Conservation (phyloP, 2,888 invertebrate genomes). For the Dryobotodes eremita region DNA sequence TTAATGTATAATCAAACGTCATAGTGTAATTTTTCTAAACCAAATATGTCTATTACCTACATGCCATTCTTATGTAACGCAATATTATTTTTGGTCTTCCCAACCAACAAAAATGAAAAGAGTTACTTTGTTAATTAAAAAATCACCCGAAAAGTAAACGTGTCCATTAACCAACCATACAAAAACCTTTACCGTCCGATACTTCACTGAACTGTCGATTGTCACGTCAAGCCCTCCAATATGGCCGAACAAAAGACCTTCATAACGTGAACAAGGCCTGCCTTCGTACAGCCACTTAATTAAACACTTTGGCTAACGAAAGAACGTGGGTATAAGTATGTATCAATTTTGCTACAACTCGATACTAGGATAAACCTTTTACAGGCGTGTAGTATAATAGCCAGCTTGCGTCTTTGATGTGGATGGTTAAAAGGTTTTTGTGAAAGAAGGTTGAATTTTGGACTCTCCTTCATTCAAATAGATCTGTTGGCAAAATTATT, state of each 20-base stretch:
- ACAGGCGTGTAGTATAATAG: background rate
- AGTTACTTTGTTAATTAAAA: background rate
- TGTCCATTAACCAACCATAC: constrained; percentile 36
- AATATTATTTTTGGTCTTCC: background rate
- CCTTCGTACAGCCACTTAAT: constrained; percentile 48
- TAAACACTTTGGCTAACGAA: constrained; percentile 52
- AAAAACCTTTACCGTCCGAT: constrained; percentile 22
- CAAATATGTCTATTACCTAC: background rate
- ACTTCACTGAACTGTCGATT: constrained; percentile 4
- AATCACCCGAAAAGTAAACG: background rate
- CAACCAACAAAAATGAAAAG: background rate
- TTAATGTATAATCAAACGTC: background rate
- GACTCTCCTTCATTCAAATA: background rate
- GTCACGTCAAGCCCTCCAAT: constrained; percentile 10
- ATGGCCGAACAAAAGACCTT: constrained; percentile 52
- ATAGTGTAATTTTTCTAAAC: background rate
- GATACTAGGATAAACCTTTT: constrained; percentile 19
- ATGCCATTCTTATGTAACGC: background rate
- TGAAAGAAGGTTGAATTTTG: background rate
- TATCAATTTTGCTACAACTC: constrained; percentile 32
- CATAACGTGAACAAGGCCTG: constrained; percentile 47
- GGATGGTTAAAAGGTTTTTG: background rate
- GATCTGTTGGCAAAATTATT: background rate
- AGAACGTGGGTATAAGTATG: constrained; percentile 6
- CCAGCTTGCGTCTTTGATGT: background rate